Conservation (phyloP, 2,888 invertebrate genomes). For the Microplitis manilae region DNA sequence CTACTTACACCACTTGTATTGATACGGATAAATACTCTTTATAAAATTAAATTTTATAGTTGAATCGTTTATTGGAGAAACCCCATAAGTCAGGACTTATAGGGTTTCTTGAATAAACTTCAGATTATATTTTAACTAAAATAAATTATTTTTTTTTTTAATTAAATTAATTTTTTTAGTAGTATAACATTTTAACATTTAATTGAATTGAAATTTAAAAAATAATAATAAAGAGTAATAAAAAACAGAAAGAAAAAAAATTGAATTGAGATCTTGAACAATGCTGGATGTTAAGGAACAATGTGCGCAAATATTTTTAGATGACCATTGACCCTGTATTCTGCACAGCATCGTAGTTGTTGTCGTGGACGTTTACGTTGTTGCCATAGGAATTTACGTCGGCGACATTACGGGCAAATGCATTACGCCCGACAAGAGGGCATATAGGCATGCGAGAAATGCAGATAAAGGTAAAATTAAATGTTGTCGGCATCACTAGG, state of each 20-base stretch:
- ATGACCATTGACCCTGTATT: constrained; percentile 36
- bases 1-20: not conserved
- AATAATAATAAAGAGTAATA: constrained; percentile 7
- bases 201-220: not conserved
- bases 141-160: too few relatives aligned
- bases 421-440: constrained; percentile 31
- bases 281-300: constrained; percentile 33
- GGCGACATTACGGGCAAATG: constrained; percentile 45
- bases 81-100: too few relatives aligned
- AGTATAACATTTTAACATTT: too few relatives aligned
- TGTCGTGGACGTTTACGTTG: constrained; percentile 1
- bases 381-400: constrained; percentile 41
- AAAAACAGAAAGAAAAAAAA: constrained; percentile 10
- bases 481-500: constrained; percentile 41
- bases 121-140: too few relatives aligned
- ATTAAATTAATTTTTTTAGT: too few relatives aligned
- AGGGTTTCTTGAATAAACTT: too few relatives aligned
- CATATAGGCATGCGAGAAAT: constrained; percentile 56
- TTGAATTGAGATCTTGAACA: constrained; percentile 9
- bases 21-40: too few relatives aligned
- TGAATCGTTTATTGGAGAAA: too few relatives aligned
- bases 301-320: constrained; percentile 39
- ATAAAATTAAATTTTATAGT: too few relatives aligned
- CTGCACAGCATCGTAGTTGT: constrained; percentile 29
- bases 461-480: constrained; percentile 60